phyloP scores from a whole-genome alignment of 2,888 invertebrate genomes.

The Elmis aenea region DNA sequence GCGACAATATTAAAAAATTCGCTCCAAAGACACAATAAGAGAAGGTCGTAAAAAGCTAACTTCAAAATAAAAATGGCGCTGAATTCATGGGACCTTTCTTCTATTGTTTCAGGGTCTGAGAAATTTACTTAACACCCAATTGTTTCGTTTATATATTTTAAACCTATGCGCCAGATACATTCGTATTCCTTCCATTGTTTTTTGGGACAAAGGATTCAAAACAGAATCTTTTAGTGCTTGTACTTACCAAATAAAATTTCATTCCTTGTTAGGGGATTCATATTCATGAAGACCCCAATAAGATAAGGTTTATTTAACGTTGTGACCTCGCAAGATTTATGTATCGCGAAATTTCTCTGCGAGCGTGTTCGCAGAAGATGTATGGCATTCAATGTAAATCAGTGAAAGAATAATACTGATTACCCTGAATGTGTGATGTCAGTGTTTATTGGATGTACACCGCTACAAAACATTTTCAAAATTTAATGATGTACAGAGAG shows the following conservation, averaged over 20 bases:
- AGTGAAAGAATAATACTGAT: slow-evolving; percentile 41
- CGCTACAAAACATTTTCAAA: too few species aligned
- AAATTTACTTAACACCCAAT: slow-evolving; percentile 19
- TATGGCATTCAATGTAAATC: slow-evolving; percentile 46
- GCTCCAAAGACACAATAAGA: too few species aligned
- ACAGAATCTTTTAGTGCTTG: slow-evolving; percentile 21
- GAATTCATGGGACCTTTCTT: slow-evolving; percentile 12
- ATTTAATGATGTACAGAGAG: too few species aligned
- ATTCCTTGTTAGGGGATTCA: slow-evolving; percentile 31
- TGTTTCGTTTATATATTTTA: slow-evolving; percentile 18
- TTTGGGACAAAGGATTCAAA: slow-evolving; percentile 21
- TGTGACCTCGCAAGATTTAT: slow-evolving; percentile 38
- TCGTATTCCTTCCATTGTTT: slow-evolving; percentile 27
- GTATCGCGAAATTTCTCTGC: slow-evolving; percentile 39
- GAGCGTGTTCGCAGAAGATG: slow-evolving; percentile 40
- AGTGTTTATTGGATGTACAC: slow-evolving; percentile 33
- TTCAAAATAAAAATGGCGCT: slow-evolving; percentile 13
- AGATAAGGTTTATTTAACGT: slow-evolving; percentile 39
- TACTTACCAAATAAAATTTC: slow-evolving; percentile 32
- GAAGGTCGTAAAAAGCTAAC: too few species aligned
- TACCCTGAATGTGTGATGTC: slow-evolving; percentile 35
- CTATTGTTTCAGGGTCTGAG: slow-evolving; percentile 14
- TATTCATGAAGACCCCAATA: slow-evolving; percentile 41
- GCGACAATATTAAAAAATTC: too few species aligned
- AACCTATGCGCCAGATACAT: slow-evolving; percentile 10